Evolutionary conservation across 2,113 vertebrate genomes (phyloP).

Genomic region (Galeopterus variegatus): DNA sequence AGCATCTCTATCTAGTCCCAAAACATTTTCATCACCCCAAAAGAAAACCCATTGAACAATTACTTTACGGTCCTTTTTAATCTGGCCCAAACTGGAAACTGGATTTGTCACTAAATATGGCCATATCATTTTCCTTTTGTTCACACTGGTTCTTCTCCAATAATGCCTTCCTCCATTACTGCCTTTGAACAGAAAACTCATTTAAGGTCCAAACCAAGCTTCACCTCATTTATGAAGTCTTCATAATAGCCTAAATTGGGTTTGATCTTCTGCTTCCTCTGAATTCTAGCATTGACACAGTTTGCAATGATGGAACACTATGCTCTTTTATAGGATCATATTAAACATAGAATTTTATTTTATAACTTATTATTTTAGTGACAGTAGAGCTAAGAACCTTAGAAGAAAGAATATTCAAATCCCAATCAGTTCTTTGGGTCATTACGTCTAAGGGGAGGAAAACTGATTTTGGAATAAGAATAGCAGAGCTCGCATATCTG

Average conservation of each 20-base stretch:
- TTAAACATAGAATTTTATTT: conserved; percentile 14
- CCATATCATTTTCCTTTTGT: background rate
- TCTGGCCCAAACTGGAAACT: no score
- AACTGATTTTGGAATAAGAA: conserved; percentile 13
- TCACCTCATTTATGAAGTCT: background rate
- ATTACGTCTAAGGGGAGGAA: background rate
- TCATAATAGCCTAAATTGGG: background rate
- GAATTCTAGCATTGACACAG: background rate
- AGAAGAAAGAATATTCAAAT: conserved; percentile 5
- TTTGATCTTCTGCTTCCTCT: background rate
- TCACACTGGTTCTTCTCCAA: background rate
- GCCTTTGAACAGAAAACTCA: background rate
- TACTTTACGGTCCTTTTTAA: background rate
- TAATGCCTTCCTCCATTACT: background rate
- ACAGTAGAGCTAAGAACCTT: background rate
- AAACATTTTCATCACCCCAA: background rate
- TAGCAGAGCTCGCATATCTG: background rate
- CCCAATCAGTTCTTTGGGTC: background rate
- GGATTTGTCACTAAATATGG: background rate
- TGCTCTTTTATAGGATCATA: background rate
- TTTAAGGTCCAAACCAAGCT: background rate
- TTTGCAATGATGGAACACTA: background rate
- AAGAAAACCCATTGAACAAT: background rate
- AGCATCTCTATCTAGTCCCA: background rate
- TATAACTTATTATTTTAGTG: conserved; percentile 27